These are phyloP conservation scores for Opisthocomus hoazin DNA, from an alignment of 2,113 vertebrate genomes.

Conservation along the genomic window DNA sequence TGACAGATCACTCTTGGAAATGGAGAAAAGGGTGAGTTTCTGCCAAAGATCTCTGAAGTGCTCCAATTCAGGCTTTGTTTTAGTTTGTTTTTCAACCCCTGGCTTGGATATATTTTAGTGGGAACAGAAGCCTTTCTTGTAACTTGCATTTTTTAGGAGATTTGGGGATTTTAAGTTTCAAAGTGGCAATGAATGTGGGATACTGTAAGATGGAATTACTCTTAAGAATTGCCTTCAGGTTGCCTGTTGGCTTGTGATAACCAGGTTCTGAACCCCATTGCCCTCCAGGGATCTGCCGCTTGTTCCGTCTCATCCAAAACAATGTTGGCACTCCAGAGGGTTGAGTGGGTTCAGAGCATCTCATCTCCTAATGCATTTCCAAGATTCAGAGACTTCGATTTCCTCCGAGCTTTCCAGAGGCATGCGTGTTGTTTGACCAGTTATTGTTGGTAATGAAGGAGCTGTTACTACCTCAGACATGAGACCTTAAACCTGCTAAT, in stretches of 20 bases:
- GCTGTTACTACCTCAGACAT: not conserved
- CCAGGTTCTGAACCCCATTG: not conserved
- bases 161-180: not conserved
- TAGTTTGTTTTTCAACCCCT: not conserved
- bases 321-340: not conserved
- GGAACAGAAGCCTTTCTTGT: not conserved
- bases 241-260: not conserved
- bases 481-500: not conserved
- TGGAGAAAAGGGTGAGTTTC: constrained; percentile 97
- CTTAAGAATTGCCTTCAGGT: not conserved
- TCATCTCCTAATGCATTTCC: not conserved
- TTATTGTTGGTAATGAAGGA: not conserved
- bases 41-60: not conserved
- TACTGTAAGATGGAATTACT: not conserved
- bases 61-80: not conserved
- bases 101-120: not conserved
- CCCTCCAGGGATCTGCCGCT: not conserved
- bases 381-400: not conserved
- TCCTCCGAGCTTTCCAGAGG: not conserved
- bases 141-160: constrained; percentile 12
- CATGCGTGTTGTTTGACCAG: not conserved
- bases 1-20: constrained; percentile 96
- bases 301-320: not conserved
- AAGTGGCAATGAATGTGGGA: not conserved
- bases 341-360: not conserved